Percentiles rank a stretch among this genome's conserved stretches.
Evolutionary conservation across 1,140 invertebrate species (phyloP).

Genomic region (Musca domestica): DNA sequence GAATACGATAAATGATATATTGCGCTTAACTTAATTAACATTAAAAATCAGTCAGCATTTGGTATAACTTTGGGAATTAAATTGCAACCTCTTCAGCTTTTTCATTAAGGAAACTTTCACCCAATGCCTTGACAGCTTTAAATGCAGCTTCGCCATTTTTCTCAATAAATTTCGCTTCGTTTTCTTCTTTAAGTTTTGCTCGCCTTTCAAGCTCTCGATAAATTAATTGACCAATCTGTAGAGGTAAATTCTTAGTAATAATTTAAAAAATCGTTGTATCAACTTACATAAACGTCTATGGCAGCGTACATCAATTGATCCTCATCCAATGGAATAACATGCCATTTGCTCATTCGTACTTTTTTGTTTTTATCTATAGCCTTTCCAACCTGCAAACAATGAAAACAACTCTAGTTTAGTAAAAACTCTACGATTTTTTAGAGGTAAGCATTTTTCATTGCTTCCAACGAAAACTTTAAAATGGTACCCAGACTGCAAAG

Average conservation of each 20-base stretch:
- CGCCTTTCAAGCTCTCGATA: slow-evolving; percentile 42
- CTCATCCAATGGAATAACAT: slow-evolving; percentile 58
- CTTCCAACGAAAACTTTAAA: no score
- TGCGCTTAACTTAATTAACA: slow-evolving; percentile 5
- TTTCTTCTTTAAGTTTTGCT: slow-evolving; percentile 36
- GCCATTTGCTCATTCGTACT: slow-evolving; percentile 65
- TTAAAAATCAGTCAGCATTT: background rate
- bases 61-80: background rate
- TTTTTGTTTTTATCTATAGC: slow-evolving; percentile 58
- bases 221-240: slow-evolving; percentile 50
- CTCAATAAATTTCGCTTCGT: slow-evolving; percentile 44
- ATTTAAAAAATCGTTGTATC: background rate
- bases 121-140: slow-evolving; percentile 43
- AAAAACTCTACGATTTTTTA: no score
- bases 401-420: background rate
- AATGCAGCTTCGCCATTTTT: slow-evolving; percentile 46
- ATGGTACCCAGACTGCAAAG: no score
- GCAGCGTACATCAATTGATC: slow-evolving; percentile 63
- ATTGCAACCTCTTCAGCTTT: slow-evolving; percentile 15
- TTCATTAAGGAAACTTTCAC: slow-evolving; percentile 29
- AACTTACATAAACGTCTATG: slow-evolving; percentile 66
- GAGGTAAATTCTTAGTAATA: background rate
- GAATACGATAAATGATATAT: background rate
- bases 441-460: background rate
- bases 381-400: slow-evolving; percentile 54